Base-by-base conservation (phyloP, 37 sponge, comb jelly and placozoan genomes). In the Haliclona indistincta region DNA sequence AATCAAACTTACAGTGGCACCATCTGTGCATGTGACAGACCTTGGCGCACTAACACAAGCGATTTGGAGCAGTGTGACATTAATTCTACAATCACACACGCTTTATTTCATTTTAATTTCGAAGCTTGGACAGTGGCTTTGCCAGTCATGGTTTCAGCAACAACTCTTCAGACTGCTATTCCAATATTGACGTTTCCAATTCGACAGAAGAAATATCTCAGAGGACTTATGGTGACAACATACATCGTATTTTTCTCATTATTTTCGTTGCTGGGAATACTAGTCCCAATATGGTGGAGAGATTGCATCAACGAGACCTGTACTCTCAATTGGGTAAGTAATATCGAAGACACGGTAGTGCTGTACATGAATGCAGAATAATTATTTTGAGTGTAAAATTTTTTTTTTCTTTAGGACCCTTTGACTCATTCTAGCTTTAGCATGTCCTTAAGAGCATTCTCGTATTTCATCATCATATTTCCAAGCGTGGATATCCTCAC, bases 401-500 rank as follows among this genome's bases (percentile, higher is more conserved):
- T 67, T 49, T 38, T 45, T 58, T 28, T 25, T 36, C n/a, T 75
- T 19, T 74, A 86, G 92, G 72, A 83, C 47, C 38, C 32, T 0
- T 17, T 73, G 49, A 56, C 80, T 15, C 29, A 54, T 17, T 3
- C 32, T 8, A 41, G 64, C 15, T 25, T 32, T 34, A 54, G 68
- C 34, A 40, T 77, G 3, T 68, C 65, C 1, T 80, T 91, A 0
- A 71, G 86, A 4, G 54, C 73, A 38, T 56, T 90, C 38, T 72
- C 93, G 10, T 95, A 95, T 71, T 82, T 85, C 68, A 75, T 95
- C 42, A 75, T 95, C 38, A 55, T 95, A 41, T 95, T 91, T 67
- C 96, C 96, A 26, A 88, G 94, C 26, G 20, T 95, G 53, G 96
- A 95, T 44, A 83, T 95, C 35, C 22, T 54, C 35, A 93, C 96